phyloP scores from a whole-genome alignment of 1,140 invertebrate species.

The Hycleus cichorii region DNA sequence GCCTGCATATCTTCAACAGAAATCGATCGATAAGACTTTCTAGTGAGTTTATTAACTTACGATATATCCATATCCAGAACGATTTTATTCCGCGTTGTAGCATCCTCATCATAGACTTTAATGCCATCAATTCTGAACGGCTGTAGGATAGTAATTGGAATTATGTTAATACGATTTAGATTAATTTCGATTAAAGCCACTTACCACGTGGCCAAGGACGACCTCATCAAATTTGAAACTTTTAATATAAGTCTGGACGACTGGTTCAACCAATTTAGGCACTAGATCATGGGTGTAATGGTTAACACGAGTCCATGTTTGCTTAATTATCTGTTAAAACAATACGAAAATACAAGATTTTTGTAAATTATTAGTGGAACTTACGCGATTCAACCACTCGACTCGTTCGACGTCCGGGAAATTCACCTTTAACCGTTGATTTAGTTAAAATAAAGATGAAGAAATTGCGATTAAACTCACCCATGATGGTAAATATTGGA shows the following conservation, averaged over 20 bases:
- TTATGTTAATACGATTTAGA: neutral
- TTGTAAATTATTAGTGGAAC: neutral
- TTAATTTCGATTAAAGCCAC: slow-evolving; percentile 1
- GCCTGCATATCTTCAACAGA: slow-evolving; percentile 69
- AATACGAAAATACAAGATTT: neutral
- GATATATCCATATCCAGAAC: slow-evolving; percentile 89
- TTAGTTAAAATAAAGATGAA: no score
- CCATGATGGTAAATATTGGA: slow-evolving; percentile 23
- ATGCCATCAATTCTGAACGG: slow-evolving; percentile 69
- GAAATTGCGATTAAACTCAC: slow-evolving; percentile 7
- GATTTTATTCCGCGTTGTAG: slow-evolving; percentile 81
- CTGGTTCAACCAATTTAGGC: slow-evolving; percentile 11
- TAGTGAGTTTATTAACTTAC: slow-evolving; percentile 48
- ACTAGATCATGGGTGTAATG: slow-evolving; percentile 19
- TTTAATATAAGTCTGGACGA: slow-evolving; percentile 18
- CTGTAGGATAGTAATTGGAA: slow-evolving; percentile 1
- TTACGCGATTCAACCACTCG: slow-evolving; percentile 28
- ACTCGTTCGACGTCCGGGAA: slow-evolving; percentile 27
- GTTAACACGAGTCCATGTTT: slow-evolving; percentile 25
- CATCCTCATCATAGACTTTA: slow-evolving; percentile 79
- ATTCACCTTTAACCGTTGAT: slow-evolving; percentile 7
- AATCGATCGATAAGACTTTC: neutral
- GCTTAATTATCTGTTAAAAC: slow-evolving; percentile 7
- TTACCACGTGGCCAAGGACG: slow-evolving; percentile 20
- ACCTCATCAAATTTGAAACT: slow-evolving; percentile 24